Evolutionary conservation across 2,113 vertebrate genomes (phyloP), one percentile per base, ranked within the genome.

Genomic region (Noturus placidus): DNA sequence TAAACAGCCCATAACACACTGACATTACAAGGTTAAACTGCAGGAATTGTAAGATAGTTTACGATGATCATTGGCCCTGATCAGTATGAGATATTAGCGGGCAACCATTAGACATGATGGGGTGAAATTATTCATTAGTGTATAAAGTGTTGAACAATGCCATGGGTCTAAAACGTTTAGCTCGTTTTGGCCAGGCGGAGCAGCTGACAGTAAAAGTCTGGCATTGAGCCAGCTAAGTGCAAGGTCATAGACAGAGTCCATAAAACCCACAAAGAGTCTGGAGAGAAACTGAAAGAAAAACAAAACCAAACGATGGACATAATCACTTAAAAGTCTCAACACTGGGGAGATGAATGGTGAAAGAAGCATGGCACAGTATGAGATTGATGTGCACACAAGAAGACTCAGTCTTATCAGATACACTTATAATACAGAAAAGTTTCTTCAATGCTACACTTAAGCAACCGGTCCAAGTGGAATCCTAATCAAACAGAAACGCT

Each of bases 111-210:
- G 35, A 19, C 35, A 69, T 82, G 67, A 65, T 82, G 78, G 25
- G 72, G 63, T 87, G 78, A 82, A 87, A 82, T 87, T 82, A 87
- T 52, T n/a, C 33, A 67, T 86, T 86, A 74, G 52, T 27, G 5
- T 30, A 67, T 20, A 74, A 74, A 33, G 69, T 8, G 13, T 52
- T 56, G 27, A 38, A 38, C 83, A 35, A 57, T 35, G 52, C 52
- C 30, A 84, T 54, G 19, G 63, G n/a, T 84, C 46, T 33, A 52
- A 69, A 70, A 54, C 33, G 65, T 80, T 81, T 81, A 56, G 19
- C n/a, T 54, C 42, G 30, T 9, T 61, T 22, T 11, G 30, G n/a
- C 54, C 42, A 67, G 46, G 82, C 22, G 0, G 14, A 42, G 14
- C 38, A 59, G 30, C 38, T n/a, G 1, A 67, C 83, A 59, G 27